Evolutionary conservation across 2,797 vertebrate species (phyloP).

Genomic region (Gorsachius magnificus): DNA sequence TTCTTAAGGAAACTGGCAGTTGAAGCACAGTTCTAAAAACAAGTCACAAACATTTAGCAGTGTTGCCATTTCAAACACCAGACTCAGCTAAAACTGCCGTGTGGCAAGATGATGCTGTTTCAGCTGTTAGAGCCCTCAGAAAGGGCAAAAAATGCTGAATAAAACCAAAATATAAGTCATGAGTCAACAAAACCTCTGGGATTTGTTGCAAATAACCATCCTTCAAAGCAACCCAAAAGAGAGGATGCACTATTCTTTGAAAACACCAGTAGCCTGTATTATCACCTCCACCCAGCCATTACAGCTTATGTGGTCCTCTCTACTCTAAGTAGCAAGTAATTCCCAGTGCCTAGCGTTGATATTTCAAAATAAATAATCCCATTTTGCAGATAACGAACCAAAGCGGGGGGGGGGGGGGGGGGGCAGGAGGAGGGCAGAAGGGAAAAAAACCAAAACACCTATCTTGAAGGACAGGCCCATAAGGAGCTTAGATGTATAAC

Average conservation of each 20-base stretch:
- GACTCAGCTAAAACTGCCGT: constrained; percentile 35
- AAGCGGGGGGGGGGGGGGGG: not conserved
- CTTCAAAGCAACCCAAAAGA: constrained; percentile 2
- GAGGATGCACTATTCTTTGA: not conserved
- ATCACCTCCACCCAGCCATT: not conserved
- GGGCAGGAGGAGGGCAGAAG: too few species aligned
- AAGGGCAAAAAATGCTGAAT: constrained; percentile 66
- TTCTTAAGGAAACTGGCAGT: constrained; percentile 54
- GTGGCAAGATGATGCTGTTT: constrained; percentile 48
- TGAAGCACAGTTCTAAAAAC: constrained; percentile 45
- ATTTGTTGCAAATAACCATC: constrained; percentile 7
- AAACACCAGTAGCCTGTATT: not conserved
- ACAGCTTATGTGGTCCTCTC: not conserved
- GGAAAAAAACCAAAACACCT: too few species aligned
- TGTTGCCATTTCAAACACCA: constrained; percentile 46
- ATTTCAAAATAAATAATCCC: not conserved
- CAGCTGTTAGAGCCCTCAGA: constrained; percentile 46
- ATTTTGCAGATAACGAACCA: not conserved
- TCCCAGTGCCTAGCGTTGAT: not conserved
- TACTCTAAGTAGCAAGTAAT: not conserved
- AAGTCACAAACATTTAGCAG: constrained; percentile 37
- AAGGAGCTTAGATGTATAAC: not conserved
- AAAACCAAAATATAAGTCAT: constrained; percentile 43
- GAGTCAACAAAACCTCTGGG: constrained; percentile 38
- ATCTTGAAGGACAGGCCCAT: too few species aligned